These are phyloP conservation scores for Epinephelus malabaricus DNA, from an alignment of 2,797 vertebrate species.

Conservation along the genomic window DNA sequence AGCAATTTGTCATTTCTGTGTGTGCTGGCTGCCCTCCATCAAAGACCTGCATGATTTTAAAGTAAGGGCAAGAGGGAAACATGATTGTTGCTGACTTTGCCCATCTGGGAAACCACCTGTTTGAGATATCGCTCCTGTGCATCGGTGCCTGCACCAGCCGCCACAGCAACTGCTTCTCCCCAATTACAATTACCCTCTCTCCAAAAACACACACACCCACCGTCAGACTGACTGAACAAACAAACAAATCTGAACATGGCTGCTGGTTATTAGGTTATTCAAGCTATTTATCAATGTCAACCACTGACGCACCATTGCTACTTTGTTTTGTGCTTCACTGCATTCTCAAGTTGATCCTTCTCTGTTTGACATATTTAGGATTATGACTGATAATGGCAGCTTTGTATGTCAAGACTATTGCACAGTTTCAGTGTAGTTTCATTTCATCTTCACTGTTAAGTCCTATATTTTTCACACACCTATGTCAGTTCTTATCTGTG, in stretches of 20 bases:
- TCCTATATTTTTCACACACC: neutral
- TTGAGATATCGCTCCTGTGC: constrained; percentile 34
- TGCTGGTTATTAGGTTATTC: constrained; percentile 40
- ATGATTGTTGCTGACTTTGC: constrained; percentile 50
- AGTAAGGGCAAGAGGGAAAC: constrained; percentile 36
- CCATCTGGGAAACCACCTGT: constrained; percentile 64
- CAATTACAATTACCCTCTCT: constrained; percentile 41
- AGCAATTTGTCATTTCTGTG: constrained; percentile 20
- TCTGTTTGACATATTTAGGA: neutral
- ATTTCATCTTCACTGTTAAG: neutral
- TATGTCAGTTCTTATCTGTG: neutral
- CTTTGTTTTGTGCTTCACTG: constrained; percentile 24
- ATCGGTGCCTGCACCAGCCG: constrained; percentile 29
- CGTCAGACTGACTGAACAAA: constrained; percentile 14
- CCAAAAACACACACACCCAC: constrained; percentile 1
- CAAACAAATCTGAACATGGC: constrained; percentile 34
- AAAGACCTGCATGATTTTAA: constrained; percentile 31
- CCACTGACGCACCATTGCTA: neutral
- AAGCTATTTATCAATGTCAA: constrained; percentile 30
- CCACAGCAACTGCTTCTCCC: constrained; percentile 20
- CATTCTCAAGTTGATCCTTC: neutral
- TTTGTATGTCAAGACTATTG: neutral
- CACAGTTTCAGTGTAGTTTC: neutral
- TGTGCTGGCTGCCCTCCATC: constrained; percentile 43
- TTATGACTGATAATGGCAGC: neutral